A percentile compares a stretch with the other conserved stretches of the same genome.
Evolutionary conservation across 2,797 vertebrate genomes (phyloP).

Genomic region (Gobionotothen gibberifrons): DNA sequence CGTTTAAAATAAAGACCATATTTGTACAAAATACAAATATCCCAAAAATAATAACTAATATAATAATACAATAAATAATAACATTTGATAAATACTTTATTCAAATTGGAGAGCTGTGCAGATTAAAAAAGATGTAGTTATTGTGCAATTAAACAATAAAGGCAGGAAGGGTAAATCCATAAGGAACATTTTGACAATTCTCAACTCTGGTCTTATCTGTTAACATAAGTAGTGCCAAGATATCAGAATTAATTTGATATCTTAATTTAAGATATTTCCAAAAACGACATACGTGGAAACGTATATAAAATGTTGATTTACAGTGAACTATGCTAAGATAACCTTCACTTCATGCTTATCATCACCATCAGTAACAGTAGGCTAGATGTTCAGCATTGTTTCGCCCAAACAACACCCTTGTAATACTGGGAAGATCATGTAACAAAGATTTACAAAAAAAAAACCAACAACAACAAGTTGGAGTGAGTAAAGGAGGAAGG

Average conservation of each 20-base stretch:
- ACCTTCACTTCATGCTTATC: slow-evolving; percentile 1
- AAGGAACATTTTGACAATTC: too few species aligned
- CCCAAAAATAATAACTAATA: not conserved
- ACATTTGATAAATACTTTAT: too few species aligned
- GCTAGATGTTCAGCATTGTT: slow-evolving; percentile 13
- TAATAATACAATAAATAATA: not conserved
- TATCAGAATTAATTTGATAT: not conserved
- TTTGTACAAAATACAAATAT: not conserved
- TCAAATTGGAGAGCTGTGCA: too few species aligned
- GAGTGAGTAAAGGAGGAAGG: slow-evolving; percentile 43
- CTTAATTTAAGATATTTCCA: too few species aligned
- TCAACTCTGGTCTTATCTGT: not conserved
- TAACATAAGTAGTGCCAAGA: not conserved
- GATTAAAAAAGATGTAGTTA: too few species aligned
- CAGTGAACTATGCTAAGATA: not conserved
- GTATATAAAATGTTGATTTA: too few species aligned
- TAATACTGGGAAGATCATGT: slow-evolving; percentile 39
- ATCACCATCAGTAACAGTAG: not conserved
- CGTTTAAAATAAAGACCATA: too few species aligned
- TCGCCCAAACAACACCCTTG: slow-evolving; percentile 51
- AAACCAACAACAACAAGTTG: slow-evolving; percentile 35
- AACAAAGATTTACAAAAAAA: slow-evolving; percentile 34
- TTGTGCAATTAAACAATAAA: too few species aligned
- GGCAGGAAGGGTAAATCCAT: too few species aligned
- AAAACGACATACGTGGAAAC: too few species aligned